Percentiles rank a stretch among this genome's conserved stretches.
phyloP scores from a whole-genome alignment of 1,140 invertebrate species.

The Apis florea region DNA sequence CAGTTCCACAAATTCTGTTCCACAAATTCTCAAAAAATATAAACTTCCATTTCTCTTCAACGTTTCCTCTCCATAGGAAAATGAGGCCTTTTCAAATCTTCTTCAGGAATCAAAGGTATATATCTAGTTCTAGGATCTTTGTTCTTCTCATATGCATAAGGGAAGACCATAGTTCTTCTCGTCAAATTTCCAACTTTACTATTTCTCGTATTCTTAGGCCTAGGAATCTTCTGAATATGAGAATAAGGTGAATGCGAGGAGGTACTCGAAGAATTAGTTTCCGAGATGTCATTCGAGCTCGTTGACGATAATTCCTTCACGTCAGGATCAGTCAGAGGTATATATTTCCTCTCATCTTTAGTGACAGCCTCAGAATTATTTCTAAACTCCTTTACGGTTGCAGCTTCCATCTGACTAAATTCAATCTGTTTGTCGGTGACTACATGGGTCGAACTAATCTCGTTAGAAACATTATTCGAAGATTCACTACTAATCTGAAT shows the following conservation, averaged over 20 bases:
- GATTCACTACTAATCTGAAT: background rate
- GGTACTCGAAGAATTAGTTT: constrained; percentile 12
- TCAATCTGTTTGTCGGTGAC: background rate
- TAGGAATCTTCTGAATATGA: constrained; percentile 74
- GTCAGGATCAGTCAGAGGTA: constrained; percentile 69
- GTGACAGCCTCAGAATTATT: constrained; percentile 10
- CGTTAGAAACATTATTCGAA: background rate
- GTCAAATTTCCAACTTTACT: constrained; percentile 27
- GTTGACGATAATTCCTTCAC: constrained; percentile 15
- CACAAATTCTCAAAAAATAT: background rate
- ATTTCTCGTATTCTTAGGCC: background rate
- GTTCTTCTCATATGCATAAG: constrained; percentile 75
- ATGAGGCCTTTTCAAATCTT: constrained; percentile 66
- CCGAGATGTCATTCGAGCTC: constrained; percentile 35
- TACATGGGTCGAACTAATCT: background rate
- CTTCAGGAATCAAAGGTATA: constrained; percentile 76
- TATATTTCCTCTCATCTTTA: constrained; percentile 71
- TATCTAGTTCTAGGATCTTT: constrained; percentile 77
- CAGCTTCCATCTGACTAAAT: background rate
- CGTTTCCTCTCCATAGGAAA: constrained; percentile 55
- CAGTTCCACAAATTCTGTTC: background rate
- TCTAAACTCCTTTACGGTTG: background rate
- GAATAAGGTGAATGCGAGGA: constrained; percentile 66
- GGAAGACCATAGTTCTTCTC: constrained; percentile 71
- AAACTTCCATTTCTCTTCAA: constrained; percentile 11